Percentiles rank a stretch among this genome's conserved stretches.
Evolutionary conservation across 2,888 invertebrate genomes (phyloP).

Genomic region (Invenusta paracnida): DNA sequence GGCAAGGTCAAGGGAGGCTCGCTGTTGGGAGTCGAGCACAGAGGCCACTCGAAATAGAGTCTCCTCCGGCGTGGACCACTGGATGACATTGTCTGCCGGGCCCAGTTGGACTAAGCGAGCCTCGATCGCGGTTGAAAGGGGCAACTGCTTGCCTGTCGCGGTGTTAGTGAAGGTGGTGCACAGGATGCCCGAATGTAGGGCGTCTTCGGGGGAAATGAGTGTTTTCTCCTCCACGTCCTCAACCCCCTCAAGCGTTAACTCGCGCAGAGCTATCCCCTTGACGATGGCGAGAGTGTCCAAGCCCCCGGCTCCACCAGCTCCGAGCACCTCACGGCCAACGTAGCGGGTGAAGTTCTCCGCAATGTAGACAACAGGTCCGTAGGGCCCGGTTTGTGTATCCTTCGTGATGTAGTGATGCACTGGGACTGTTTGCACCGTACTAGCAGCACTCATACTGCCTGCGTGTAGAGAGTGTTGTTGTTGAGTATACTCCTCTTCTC

Average conservation of each 20-base stretch:
- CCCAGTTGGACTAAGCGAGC: background rate
- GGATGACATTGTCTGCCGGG: background rate
- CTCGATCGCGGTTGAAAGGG: background rate
- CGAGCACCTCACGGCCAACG: background rate
- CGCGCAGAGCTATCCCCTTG: background rate
- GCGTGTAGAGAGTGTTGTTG: no score
- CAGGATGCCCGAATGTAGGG: background rate
- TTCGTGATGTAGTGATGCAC: background rate
- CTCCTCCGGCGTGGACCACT: background rate
- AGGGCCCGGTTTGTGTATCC: background rate
- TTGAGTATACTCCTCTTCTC: background rate
- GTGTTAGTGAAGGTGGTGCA: background rate
- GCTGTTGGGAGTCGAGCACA: background rate
- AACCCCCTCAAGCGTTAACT: background rate
- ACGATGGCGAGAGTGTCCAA: background rate
- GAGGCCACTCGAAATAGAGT: background rate
- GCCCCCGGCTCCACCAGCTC: background rate
- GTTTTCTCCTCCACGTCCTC: background rate
- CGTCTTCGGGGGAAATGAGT: background rate
- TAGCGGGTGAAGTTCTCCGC: background rate
- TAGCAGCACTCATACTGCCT: background rate
- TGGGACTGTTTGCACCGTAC: background rate
- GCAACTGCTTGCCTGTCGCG: background rate
- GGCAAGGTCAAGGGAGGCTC: background rate
- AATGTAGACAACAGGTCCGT: background rate